These are phyloP conservation scores for Chymomyza procnemis DNA, from an alignment of 2,888 invertebrate species.

Conservation along the genomic window DNA sequence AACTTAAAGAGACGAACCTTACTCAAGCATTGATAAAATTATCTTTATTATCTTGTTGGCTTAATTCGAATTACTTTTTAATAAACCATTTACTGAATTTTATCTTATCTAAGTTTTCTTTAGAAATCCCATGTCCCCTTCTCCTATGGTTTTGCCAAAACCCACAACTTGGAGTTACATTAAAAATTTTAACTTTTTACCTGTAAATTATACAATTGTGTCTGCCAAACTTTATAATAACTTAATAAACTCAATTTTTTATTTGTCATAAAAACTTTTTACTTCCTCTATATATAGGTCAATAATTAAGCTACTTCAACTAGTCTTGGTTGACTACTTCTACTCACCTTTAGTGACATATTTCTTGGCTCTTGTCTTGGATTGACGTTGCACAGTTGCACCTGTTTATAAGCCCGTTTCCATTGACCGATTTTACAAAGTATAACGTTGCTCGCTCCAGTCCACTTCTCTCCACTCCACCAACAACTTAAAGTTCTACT, in stretches of 20 bases:
- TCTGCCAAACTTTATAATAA: conserved; percentile 3
- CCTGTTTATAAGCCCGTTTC: conserved; percentile 65
- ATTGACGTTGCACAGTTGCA: conserved; percentile 43
- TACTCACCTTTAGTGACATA: conserved; percentile 67
- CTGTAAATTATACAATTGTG: too few relatives aligned
- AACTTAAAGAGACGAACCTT: too few relatives aligned
- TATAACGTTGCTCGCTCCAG: conserved; percentile 44
- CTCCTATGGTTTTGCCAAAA: too few relatives aligned
- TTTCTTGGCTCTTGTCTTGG: conserved; percentile 23
- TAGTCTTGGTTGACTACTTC: background rate
- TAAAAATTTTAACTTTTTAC: too few relatives aligned
- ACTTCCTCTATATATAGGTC: conserved; percentile 50
- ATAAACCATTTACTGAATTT: too few relatives aligned
- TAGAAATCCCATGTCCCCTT: too few relatives aligned
- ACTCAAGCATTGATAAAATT: too few relatives aligned
- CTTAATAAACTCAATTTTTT: background rate
- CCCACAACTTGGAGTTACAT: too few relatives aligned
- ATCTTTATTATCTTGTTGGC: too few relatives aligned
- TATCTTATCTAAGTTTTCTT: too few relatives aligned
- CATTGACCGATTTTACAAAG: conserved; percentile 63
- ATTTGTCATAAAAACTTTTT: conserved; percentile 8
- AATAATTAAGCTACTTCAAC: conserved; percentile 7
- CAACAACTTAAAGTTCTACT: conserved; percentile 27
- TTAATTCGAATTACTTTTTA: too few relatives aligned
- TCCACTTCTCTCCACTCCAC: conserved; percentile 7